Percentiles rank a stretch among this genome's conserved stretches.
These are phyloP conservation scores for Plemyria rubiginata DNA, from an alignment of 2,888 invertebrate genomes.

Conservation along the genomic window DNA sequence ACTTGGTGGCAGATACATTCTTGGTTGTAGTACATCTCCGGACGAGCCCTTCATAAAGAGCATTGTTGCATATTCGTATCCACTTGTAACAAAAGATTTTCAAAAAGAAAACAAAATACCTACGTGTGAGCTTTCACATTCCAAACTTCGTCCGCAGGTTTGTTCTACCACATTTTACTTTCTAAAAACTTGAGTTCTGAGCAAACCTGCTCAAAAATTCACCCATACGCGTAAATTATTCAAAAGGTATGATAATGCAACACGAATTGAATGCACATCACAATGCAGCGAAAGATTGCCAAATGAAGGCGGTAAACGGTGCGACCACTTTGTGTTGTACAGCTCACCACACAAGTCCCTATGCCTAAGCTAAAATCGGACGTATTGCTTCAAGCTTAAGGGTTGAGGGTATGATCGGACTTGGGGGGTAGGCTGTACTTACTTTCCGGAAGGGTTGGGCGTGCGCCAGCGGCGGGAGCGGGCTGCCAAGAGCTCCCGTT, in stretches of 20 bases:
- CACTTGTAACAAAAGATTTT: too few species aligned
- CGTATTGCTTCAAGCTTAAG: constrained; percentile 23
- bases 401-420: constrained; percentile 24
- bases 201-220: constrained; percentile 34
- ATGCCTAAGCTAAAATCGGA: constrained; percentile 19
- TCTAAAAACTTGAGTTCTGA: constrained; percentile 26
- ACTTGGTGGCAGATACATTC: too few species aligned
- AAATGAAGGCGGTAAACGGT: constrained; percentile 71
- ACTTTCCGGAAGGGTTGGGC: constrained; percentile 60
- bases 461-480: constrained; percentile 54
- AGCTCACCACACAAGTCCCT: constrained; percentile 25
- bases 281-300: constrained; percentile 71
- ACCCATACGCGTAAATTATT: constrained; percentile 48
- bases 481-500: constrained; percentile 61
- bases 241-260: constrained; percentile 55
- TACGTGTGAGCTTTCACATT: not conserved
- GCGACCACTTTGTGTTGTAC: constrained; percentile 61
- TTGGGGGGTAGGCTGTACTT: constrained; percentile 43
- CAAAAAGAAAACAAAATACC: too few species aligned
- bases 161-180: constrained; percentile 21
- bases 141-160: not conserved
- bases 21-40: too few species aligned
- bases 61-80: too few species aligned
- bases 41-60: too few species aligned
- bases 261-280: constrained; percentile 64